Evolutionary conservation across 2,888 invertebrate genomes (phyloP), one percentile per base, ranked within the genome.

Genomic region (Ectemnius continuus): DNA sequence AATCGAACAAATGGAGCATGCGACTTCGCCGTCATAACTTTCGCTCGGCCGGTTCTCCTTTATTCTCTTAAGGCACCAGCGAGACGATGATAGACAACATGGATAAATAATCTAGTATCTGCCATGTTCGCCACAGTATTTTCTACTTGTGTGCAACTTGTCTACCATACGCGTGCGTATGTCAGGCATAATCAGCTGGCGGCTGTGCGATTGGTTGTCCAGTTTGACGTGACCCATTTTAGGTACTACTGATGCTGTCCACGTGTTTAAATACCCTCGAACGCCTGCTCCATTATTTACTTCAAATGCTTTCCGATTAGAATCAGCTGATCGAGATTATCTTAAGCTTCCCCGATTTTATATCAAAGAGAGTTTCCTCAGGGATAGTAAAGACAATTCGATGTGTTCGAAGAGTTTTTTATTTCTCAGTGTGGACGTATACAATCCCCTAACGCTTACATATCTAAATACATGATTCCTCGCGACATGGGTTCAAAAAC

Each of bases 401-500:
- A 11, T 8, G 36, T 36, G 36, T 6, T 36, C 2, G 36, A 36
- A 36, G 36, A 36, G 36, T 36, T 36, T 52, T 59, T 52, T 75
- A 48, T 62, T 56, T 52, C 36, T 23, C 20, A 61, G 26, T 63
- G 63, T 46, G 48, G n/a, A 23, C 5, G 26, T 58, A 5, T 36
- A 52, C 52, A 28, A 28, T 60, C 14, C 36, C 14, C n/a, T 60
- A 26, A 28, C 23, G 14, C 11, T 13, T 28, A 11, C 28, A n/a
- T 46, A 46, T 47, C 18, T 46, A 61, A 46, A 16, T 13, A 61
- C 23, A 36, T 20, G 18, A 60, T 18, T 46, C 16, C 16, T 16
- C 52, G 52, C 52, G 16, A 52, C 16, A 61, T 61, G 4, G 2
- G 5, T 64, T 52, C 4, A 26, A 70, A 70, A 70, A 52, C 57